A percentile compares a stretch with the other conserved stretches of the same genome.
phyloP scores from a whole-genome alignment of 1,140 invertebrate species.

The Drosophila malerkotliana region DNA sequence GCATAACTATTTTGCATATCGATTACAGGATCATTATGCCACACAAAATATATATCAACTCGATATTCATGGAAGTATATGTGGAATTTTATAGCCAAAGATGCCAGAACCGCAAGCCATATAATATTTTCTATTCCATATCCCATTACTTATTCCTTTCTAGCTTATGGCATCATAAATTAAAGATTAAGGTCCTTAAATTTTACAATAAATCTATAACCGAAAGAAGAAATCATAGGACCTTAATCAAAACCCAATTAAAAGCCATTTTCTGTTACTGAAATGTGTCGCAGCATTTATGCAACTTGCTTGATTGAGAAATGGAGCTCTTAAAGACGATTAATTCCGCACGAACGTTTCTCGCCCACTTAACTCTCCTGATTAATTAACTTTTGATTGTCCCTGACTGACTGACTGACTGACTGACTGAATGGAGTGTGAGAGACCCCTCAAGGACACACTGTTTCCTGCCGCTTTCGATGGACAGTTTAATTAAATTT shows the following conservation, averaged over 20 bases:
- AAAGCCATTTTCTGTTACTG: conserved; percentile 10
- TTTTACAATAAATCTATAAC: not conserved
- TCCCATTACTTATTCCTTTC: no score
- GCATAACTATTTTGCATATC: conserved; percentile 49
- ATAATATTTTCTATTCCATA: no score
- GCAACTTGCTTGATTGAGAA: conserved; percentile 10
- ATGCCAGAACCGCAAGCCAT: not conserved
- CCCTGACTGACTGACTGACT: conserved; percentile 12
- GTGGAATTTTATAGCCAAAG: conserved; percentile 4
- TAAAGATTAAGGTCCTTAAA: not conserved
- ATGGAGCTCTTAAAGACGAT: conserved; percentile 30
- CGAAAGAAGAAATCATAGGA: not conserved
- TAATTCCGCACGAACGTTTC: conserved; percentile 36
- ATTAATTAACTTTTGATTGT: conserved; percentile 52
- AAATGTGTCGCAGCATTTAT: conserved; percentile 16
- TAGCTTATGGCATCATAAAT: no score
- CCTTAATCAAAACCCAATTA: not conserved
- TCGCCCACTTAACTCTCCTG: conserved; percentile 31
- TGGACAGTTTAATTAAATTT: conserved; percentile 50
- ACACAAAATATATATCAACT: conserved; percentile 40
- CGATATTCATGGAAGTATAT: conserved; percentile 48
- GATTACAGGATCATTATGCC: conserved; percentile 55
- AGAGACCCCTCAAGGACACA: conserved; percentile 19
- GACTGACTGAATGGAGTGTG: not conserved
- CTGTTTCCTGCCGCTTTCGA: conserved; percentile 16